A percentile compares a stretch with the other conserved stretches of the same genome.
phyloP scores from a whole-genome alignment of 1,140 invertebrate species.

The Bombus waltoni region DNA sequence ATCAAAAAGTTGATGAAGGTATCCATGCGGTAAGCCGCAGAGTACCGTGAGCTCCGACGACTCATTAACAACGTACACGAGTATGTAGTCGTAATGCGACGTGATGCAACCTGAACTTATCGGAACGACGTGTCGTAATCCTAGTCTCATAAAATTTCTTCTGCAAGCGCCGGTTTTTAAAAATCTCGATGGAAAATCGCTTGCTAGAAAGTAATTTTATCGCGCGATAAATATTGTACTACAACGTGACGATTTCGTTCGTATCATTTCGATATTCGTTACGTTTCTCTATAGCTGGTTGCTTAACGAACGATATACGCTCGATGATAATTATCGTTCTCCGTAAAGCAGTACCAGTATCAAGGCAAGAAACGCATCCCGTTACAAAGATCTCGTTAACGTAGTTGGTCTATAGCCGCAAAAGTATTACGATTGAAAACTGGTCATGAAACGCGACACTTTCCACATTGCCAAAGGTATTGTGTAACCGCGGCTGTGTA shows the following conservation, averaged over 20 bases:
- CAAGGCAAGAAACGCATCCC: slow-evolving; percentile 22
- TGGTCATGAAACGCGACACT: slow-evolving; percentile 28
- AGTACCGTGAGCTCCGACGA: slow-evolving; percentile 43
- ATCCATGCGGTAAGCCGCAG: slow-evolving; percentile 51
- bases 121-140: slow-evolving; percentile 23
- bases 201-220: neutral
- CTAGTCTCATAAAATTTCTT: neutral
- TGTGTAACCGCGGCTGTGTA: slow-evolving; percentile 11
- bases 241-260: neutral
- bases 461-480: slow-evolving; percentile 17
- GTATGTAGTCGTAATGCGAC: slow-evolving; percentile 23
- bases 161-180: neutral
- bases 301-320: neutral
- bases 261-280: neutral
- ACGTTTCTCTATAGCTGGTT: neutral
- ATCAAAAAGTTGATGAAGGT: slow-evolving; percentile 48
- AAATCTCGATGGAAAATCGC: neutral
- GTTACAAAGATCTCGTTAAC: slow-evolving; percentile 31
- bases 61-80: slow-evolving; percentile 47
- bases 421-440: slow-evolving; percentile 36
- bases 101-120: slow-evolving; percentile 21
- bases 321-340: slow-evolving; percentile 8
- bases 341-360: neutral
- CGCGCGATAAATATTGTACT: neutral
- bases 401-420: slow-evolving; percentile 4